A percentile compares a stretch with the other conserved stretches of the same genome.
phyloP scores from a whole-genome alignment of 2,888 invertebrate species.

The Leptothorax acervorum region DNA sequence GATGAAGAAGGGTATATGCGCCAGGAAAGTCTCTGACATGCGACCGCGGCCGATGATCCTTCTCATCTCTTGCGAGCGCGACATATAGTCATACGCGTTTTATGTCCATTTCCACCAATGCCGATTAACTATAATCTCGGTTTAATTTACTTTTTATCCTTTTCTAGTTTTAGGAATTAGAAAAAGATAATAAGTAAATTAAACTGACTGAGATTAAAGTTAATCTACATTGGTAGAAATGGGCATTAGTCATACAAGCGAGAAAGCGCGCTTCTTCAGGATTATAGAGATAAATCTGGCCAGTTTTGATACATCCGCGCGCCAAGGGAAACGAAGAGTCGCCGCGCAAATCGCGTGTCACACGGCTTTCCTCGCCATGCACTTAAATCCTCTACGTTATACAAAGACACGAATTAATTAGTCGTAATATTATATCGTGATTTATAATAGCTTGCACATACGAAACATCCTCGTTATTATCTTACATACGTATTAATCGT shows the following conservation, averaged over 20 bases:
- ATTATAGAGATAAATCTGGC: neutral
- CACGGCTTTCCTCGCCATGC: slow-evolving; percentile 48
- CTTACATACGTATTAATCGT: slow-evolving; percentile 71
- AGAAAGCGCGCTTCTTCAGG: neutral
- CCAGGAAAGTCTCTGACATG: slow-evolving; percentile 17
- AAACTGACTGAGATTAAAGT: too few species aligned
- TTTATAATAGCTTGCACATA: slow-evolving; percentile 72
- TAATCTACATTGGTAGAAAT: too few species aligned
- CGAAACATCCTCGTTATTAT: slow-evolving; percentile 69
- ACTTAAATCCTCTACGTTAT: slow-evolving; percentile 76
- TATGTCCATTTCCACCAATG: too few species aligned
- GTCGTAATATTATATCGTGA: slow-evolving; percentile 74
- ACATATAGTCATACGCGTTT: neutral
- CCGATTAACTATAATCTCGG: too few species aligned
- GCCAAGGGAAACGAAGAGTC: neutral
- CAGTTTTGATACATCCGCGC: neutral
- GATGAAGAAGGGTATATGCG: slow-evolving; percentile 65
- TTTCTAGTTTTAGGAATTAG: too few species aligned
- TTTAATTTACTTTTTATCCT: too few species aligned
- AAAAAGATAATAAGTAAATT: too few species aligned
- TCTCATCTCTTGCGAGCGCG: neutral
- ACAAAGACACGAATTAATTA: slow-evolving; percentile 77
- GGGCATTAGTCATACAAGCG: neutral
- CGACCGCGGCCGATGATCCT: neutral
- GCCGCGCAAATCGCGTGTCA: neutral